A percentile compares a stretch with the other conserved stretches of the same genome.
Evolutionary conservation across 2,888 invertebrate genomes (phyloP).

Genomic region (Caenorhabditis angaria): DNA sequence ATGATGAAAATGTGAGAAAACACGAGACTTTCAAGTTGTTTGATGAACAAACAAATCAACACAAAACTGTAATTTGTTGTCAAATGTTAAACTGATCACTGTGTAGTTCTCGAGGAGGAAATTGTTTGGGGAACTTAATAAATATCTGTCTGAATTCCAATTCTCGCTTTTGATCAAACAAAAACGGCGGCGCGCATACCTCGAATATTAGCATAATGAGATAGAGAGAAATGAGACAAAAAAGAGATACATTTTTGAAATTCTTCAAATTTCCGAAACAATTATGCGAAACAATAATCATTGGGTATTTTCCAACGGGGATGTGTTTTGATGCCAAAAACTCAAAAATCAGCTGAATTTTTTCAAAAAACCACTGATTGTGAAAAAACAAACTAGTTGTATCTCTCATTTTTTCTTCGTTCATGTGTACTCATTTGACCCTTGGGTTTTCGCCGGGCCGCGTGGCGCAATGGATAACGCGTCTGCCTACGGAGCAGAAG

Average conservation of each 20-base stretch:
- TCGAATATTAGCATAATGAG: slow-evolving; percentile 6
- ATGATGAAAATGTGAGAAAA: too few species aligned
- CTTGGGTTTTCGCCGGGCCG: slow-evolving; percentile 15
- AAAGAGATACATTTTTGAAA: slow-evolving; percentile 7
- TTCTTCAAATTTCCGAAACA: slow-evolving; percentile 3
- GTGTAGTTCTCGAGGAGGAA: not conserved
- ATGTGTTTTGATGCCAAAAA: too few species aligned
- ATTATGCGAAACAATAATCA: too few species aligned
- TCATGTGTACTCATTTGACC: not conserved
- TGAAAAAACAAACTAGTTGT: not conserved
- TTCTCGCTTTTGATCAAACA: slow-evolving; percentile 1
- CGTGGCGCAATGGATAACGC: slow-evolving; percentile 67
- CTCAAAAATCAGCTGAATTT: too few species aligned
- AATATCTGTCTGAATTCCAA: too few species aligned
- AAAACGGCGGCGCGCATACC: slow-evolving; percentile 2
- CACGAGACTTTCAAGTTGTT: too few species aligned
- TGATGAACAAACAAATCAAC: too few species aligned
- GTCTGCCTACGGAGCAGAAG: slow-evolving; percentile 73
- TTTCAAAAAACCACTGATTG: too few species aligned
- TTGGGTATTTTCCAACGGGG: too few species aligned
- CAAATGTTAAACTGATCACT: not conserved
- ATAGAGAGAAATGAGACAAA: slow-evolving; percentile 5
- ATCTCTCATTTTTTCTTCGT: not conserved
- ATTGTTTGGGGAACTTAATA: too few species aligned
- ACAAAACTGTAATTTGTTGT: too few species aligned